phyloP scores from a whole-genome alignment of 2,797 vertebrate species.

The Sardinella longiceps region DNA sequence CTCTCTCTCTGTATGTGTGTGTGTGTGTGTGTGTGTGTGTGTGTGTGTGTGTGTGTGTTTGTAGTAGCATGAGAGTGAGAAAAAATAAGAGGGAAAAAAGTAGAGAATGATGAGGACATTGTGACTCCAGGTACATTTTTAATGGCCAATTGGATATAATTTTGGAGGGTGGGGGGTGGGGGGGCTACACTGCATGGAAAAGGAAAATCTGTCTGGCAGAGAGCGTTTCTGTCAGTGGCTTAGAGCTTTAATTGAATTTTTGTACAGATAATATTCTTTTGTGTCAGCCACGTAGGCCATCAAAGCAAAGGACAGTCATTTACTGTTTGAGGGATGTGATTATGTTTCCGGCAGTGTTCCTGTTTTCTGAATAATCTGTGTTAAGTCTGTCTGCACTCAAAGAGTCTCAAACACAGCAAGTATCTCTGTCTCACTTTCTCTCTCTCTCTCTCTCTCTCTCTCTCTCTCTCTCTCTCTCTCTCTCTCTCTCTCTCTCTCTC shows the following conservation, averaged over 20 bases:
- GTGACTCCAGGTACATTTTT: conserved; percentile 34
- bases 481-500: not conserved
- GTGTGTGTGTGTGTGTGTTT: not conserved
- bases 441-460: not conserved
- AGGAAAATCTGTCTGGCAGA: conserved; percentile 11
- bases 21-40: no score
- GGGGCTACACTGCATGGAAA: not conserved
- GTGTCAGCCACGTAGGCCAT: conserved; percentile 40
- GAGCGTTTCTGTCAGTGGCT: conserved; percentile 35
- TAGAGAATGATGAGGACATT: conserved; percentile 22
- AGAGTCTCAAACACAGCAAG: not conserved
- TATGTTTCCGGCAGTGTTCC: not conserved
- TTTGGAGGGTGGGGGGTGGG: not conserved
- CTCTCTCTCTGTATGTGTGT: no score
- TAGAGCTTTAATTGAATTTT: conserved; percentile 44
- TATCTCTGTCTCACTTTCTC: not conserved
- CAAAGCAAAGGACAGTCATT: conserved; percentile 40
- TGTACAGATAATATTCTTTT: conserved; percentile 41
- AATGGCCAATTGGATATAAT: conserved; percentile 35
- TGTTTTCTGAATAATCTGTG: conserved; percentile 1
- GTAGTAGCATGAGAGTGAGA: not conserved
- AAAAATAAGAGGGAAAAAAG: not conserved
- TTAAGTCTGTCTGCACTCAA: not conserved
- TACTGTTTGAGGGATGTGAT: conserved; percentile 22
- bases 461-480: not conserved